Evolutionary conservation across 2,113 vertebrate species (phyloP).

Genomic region (Pterocles orientalis): DNA sequence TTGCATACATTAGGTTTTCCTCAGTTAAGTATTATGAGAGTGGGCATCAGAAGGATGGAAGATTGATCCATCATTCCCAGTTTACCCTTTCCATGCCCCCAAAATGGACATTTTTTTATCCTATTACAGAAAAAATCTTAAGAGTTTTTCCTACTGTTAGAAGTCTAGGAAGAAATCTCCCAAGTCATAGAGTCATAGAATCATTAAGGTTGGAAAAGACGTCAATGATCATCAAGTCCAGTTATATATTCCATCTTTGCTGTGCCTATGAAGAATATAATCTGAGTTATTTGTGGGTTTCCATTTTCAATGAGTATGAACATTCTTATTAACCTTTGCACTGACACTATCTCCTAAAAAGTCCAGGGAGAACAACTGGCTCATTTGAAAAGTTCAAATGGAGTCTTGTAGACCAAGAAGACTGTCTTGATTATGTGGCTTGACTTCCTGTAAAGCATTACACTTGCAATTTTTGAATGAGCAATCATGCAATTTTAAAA

Average conservation of each 20-base stretch:
- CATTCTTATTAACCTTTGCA: background rate
- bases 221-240: background rate
- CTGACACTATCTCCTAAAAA: background rate
- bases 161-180: background rate
- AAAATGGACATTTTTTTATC: background rate
- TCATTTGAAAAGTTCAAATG: background rate
- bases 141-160: background rate
- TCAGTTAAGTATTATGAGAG: background rate
- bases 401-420: background rate
- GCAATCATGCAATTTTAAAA: background rate
- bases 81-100: background rate
- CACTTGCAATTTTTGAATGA: background rate
- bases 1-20: background rate
- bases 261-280: background rate
- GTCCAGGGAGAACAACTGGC: background rate
- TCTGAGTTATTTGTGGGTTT: background rate
- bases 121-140: background rate
- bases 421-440: background rate
- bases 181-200: background rate
- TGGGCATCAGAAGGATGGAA: background rate
- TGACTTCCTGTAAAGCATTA: background rate
- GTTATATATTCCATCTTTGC: background rate
- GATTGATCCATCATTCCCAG: background rate
- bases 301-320: background rate
- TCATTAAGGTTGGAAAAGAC: no score